Evolutionary conservation across 1,140 invertebrate genomes (phyloP), one percentile per base, ranked within the genome.

Genomic region (Harlomillsia oculata): DNA sequence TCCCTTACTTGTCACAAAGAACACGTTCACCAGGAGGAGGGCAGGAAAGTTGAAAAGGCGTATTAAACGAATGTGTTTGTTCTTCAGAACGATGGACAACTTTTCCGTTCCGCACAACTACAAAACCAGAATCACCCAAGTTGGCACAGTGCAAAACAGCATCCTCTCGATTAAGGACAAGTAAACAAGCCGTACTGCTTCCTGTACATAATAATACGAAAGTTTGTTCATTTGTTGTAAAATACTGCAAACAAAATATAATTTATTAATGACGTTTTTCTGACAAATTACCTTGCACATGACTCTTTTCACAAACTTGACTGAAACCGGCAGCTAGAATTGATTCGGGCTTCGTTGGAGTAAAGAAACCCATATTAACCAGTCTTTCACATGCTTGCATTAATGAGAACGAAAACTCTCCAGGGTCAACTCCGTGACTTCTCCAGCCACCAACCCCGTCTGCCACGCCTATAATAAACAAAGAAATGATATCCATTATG

Each of bases 61-160:
- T 96, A 74, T 98, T 97, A 71, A 98, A 98, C 71, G 97, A 97
- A 73, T 98, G 94, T 67, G 95, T 91, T 69, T 97, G 94, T 72
- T 98, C 94, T 65, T 89, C 84, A 1, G 89, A 94, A 52, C 89
- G 80, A 71, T 93, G 87, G 20, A 97, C 82, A 14, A 97, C 82
- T 64, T 87, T 78, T 1, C 86, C 85, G 37, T 83, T 78, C 16
- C 94, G 77, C 36, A 97, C 86, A 30, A 97, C 83, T 71, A 97
- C 82, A 72, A 93, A 97, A 14, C 94, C 95, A 69, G 91, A 96
- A 74, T 98, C 95, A n/a, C 95, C 95, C 61, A 98, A 90, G 75
- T 98, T 98, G 11, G 94, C 93, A 8, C 93, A 87, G 66, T 94
- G 91, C 65, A 97, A 80, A 55, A 83, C 85, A 67, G 82, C 84